Conservation (phyloP, 2,113 vertebrate genomes). For the Dipodomys ordii region DNA sequence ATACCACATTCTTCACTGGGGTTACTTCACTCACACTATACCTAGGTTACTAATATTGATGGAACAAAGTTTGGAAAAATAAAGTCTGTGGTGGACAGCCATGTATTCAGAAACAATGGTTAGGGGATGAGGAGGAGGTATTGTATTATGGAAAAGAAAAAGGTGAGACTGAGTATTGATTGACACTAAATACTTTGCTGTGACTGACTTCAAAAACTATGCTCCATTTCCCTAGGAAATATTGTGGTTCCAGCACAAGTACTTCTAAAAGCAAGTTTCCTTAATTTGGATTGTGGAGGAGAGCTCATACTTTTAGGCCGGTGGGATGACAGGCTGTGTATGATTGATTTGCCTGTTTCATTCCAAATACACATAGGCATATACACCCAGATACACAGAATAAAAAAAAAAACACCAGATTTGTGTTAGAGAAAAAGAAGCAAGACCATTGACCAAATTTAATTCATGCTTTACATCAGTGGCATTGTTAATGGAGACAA, state of each 20-base stretch:
- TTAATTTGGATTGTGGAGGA: not conserved
- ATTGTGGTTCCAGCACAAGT: not conserved
- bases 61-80: not conserved
- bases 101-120: not conserved
- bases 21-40: accelerated
- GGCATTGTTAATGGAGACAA: not conserved
- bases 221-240: not conserved
- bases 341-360: not conserved
- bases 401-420: not conserved
- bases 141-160: not conserved
- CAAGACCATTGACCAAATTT: not conserved
- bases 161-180: not conserved
- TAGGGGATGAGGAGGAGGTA: not conserved
- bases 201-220: not conserved
- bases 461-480: not conserved
- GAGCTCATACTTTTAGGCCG: not conserved
- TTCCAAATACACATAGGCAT: not conserved
- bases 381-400: not conserved
- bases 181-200: not conserved
- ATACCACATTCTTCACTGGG: not conserved
- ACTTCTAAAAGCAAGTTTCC: not conserved
- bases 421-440: not conserved
- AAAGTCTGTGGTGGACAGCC: not conserved
- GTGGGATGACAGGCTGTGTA: not conserved
- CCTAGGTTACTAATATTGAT: not conserved